phyloP scores from a whole-genome alignment of 2,888 invertebrate species.

The Cephus rjabovi region DNA sequence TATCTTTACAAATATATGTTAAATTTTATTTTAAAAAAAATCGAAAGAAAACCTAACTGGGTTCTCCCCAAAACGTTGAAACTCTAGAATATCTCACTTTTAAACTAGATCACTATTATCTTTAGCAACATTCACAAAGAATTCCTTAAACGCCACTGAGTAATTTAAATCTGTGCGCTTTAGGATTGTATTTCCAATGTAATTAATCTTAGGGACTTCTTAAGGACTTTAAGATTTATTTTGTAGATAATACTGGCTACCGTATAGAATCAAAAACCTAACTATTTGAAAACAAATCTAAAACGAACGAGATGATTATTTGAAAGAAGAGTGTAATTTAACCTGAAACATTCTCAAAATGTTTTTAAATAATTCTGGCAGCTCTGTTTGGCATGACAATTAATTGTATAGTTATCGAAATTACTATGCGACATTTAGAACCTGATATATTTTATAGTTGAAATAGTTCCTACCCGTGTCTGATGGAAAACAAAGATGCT shows the following conservation, averaged over 20 bases:
- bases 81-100: not conserved
- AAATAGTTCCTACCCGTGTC: not conserved
- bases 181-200: not conserved
- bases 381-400: not conserved
- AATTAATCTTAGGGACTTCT: not conserved
- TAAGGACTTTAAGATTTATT: not conserved
- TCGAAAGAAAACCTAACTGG: not conserved
- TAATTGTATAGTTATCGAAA: not conserved
- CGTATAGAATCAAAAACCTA: too few species aligned
- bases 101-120: not conserved
- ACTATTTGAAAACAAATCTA: too few species aligned
- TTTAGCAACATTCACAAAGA: not conserved
- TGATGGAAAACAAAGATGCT: not conserved
- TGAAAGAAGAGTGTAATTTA: not conserved
- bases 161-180: not conserved
- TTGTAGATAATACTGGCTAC: too few species aligned
- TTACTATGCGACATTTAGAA: not conserved
- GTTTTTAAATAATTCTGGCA: not conserved
- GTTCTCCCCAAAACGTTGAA: not conserved
- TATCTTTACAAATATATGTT: not conserved
- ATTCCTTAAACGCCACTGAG: not conserved
- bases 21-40: not conserved
- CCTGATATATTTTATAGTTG: not conserved
- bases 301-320: not conserved
- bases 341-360: not conserved